A percentile compares a stretch with the other conserved stretches of the same genome.
phyloP scores from a whole-genome alignment of 2,888 invertebrate genomes.

The Zhuqinia jingwanae region DNA sequence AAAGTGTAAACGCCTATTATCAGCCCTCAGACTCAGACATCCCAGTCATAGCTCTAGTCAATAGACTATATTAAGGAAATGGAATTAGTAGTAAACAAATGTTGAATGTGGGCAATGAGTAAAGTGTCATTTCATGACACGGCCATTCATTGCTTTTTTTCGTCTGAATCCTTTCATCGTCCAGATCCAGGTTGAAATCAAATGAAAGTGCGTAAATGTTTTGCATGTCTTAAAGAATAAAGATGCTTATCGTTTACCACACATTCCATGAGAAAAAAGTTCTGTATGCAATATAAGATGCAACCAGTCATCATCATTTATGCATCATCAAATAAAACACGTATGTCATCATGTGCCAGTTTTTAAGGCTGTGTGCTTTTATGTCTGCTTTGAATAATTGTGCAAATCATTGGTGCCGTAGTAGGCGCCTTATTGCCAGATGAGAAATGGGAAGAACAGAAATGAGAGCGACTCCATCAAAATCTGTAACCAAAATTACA shows the following conservation, averaged over 20 bases:
- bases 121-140: conserved; percentile 21
- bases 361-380: too few relatives aligned
- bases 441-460: too few relatives aligned
- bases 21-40: neutral
- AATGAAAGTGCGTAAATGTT: neutral
- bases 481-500: too few relatives aligned
- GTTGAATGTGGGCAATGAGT: neutral
- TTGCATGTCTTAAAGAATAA: neutral
- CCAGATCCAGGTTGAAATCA: neutral
- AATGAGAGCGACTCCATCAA: too few relatives aligned
- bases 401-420: too few relatives aligned
- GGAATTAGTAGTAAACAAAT: neutral
- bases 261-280: too few relatives aligned
- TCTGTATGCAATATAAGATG: too few relatives aligned
- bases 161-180: neutral
- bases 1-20: neutral
- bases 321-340: too few relatives aligned
- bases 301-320: too few relatives aligned
- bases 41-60: neutral
- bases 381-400: too few relatives aligned
- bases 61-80: neutral
- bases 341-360: too few relatives aligned
- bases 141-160: neutral
- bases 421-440: too few relatives aligned
- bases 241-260: neutral